Percentiles rank a stretch among this genome's conserved stretches.
These are phyloP conservation scores for Micrasema longulum DNA, from an alignment of 1,140 invertebrate species.

Conservation along the genomic window DNA sequence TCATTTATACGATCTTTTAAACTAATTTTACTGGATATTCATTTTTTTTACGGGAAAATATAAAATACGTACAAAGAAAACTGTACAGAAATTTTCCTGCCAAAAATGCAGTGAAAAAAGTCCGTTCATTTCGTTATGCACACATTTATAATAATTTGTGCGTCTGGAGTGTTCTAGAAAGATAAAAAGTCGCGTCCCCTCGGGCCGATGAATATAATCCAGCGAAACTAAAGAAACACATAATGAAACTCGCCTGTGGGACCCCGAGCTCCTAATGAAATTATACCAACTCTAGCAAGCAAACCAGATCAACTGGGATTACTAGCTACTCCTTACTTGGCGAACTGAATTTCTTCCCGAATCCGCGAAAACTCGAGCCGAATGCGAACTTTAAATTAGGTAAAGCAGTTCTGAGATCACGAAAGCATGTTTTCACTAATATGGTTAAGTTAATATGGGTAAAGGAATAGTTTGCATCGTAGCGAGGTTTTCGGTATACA, in stretches of 20 bases:
- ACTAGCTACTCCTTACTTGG: conserved; percentile 22
- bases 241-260: conserved; percentile 50
- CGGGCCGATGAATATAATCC: conserved; percentile 54
- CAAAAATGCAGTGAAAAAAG: background rate
- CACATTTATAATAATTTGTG: conserved; percentile 49
- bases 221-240: conserved; percentile 51
- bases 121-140: conserved; percentile 32
- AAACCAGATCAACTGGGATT: conserved; percentile 23
- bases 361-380: conserved; percentile 20
- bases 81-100: conserved; percentile 9
- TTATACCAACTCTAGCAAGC: conserved; percentile 43
- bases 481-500: background rate
- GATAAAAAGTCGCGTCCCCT: conserved; percentile 51
- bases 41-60: too few relatives aligned
- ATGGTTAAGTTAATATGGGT: background rate
- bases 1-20: too few relatives aligned
- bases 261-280: conserved; percentile 51
- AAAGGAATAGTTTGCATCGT: too few relatives aligned
- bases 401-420: conserved; percentile 18
- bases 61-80: conserved; percentile 10
- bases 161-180: conserved; percentile 34
- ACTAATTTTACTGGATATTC: too few relatives aligned
- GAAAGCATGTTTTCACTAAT: conserved; percentile 22
- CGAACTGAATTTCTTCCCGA: conserved; percentile 30
- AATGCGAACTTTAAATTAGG: conserved; percentile 33